Conservation (phyloP, 2,888 invertebrate genomes). For the Mesorhabditis spiculigera region DNA sequence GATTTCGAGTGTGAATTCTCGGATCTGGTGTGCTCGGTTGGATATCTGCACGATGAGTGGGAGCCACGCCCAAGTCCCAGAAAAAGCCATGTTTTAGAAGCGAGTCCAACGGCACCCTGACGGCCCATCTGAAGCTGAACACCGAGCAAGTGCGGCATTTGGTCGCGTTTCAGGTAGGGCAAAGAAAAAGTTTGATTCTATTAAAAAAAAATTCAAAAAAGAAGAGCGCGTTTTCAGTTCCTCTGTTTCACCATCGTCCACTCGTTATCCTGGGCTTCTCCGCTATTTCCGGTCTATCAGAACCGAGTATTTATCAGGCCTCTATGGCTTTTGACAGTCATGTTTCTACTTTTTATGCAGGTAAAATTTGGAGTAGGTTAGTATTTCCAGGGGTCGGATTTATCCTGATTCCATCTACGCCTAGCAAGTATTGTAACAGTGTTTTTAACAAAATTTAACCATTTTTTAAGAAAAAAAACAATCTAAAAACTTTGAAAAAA, state of each 20-base stretch:
- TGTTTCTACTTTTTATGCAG: conserved; percentile 19
- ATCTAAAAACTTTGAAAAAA: too few relatives aligned
- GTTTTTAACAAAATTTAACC: too few relatives aligned
- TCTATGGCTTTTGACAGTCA: conserved; percentile 16
- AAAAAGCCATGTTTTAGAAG: too few relatives aligned
- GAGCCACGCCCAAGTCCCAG: too few relatives aligned
- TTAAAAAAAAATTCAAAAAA: too few relatives aligned
- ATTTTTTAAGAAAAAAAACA: too few relatives aligned
- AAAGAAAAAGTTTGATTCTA: not conserved
- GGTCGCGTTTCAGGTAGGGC: conserved; percentile 27
- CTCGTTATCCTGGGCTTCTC: conserved; percentile 19
- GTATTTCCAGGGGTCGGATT: too few relatives aligned
- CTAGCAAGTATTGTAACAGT: too few relatives aligned
- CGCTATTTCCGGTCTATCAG: conserved; percentile 23
- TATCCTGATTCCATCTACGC: too few relatives aligned
- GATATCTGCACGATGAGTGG: too few relatives aligned
- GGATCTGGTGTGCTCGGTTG: conserved; percentile 27
- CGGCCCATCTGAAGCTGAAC: conserved; percentile 16
- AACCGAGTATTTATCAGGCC: conserved; percentile 17
- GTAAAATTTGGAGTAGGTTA: conserved; percentile 4
- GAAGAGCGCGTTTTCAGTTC: conserved; percentile 16
- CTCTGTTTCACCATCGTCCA: conserved; percentile 15
- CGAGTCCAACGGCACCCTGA: not conserved
- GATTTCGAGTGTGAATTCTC: conserved; percentile 30
- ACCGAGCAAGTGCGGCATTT: conserved; percentile 28